These are phyloP conservation scores for Myripristis murdjan DNA, from an alignment of 2,797 vertebrate genomes.

Conservation along the genomic window DNA sequence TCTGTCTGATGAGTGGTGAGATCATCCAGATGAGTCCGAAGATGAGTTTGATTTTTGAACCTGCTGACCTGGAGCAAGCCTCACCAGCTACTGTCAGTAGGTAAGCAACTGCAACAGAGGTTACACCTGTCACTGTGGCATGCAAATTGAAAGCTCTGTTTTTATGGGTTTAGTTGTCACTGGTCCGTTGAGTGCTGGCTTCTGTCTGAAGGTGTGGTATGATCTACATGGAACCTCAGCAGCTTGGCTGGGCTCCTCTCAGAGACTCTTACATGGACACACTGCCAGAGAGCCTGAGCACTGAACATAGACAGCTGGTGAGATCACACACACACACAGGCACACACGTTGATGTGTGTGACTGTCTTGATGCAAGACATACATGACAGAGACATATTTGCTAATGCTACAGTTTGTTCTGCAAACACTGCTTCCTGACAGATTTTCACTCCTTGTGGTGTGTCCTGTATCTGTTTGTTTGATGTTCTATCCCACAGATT, in stretches of 20 bases:
- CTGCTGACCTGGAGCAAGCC: constrained; percentile 94
- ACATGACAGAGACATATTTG: too few relatives aligned
- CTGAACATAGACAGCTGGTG: constrained; percentile 90
- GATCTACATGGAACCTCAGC: constrained; percentile 97
- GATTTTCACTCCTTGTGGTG: background rate
- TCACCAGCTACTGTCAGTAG: constrained; percentile 97
- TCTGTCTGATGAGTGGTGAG: constrained; percentile 97
- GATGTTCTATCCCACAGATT: constrained; percentile 81
- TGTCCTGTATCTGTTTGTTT: constrained; percentile 32
- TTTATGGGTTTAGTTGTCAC: background rate
- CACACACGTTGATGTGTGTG: too few relatives aligned
- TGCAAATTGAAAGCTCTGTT: background rate
- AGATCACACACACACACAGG: constrained; percentile 36
- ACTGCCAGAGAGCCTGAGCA: constrained; percentile 84
- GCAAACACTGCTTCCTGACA: background rate
- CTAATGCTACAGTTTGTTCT: too few relatives aligned
- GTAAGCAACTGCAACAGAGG: constrained; percentile 69
- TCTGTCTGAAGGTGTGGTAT: constrained; percentile 91
- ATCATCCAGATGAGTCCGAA: constrained; percentile 97
- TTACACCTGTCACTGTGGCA: background rate
- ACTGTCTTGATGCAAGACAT: background rate
- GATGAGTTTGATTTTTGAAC: constrained; percentile 97
- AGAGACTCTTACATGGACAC: constrained; percentile 94
- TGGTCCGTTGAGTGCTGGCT: constrained; percentile 20
- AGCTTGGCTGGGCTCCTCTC: constrained; percentile 93